A percentile compares a stretch with the other conserved stretches of the same genome.
phyloP scores from a whole-genome alignment of 2,888 invertebrate genomes.

The Archips crataeganus region DNA sequence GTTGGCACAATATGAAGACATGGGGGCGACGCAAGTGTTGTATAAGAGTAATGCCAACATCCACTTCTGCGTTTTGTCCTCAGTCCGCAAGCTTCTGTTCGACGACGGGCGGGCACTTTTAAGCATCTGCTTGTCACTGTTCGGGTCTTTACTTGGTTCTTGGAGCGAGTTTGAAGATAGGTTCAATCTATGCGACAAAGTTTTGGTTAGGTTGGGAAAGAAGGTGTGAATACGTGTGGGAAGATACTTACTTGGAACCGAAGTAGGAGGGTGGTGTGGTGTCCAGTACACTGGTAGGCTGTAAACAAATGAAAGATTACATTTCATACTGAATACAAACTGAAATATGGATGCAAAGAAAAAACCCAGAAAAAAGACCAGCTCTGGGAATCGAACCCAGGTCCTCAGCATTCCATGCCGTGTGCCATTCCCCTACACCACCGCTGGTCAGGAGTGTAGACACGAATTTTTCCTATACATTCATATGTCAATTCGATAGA shows the following conservation, averaged over 20 bases:
- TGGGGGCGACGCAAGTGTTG: conserved; percentile 75
- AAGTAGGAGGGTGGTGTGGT: conserved; percentile 70
- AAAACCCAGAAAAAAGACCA: too few relatives aligned
- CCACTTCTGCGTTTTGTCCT: conserved; percentile 68
- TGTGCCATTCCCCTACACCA: too few relatives aligned
- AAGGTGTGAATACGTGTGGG: neutral
- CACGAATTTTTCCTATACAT: too few relatives aligned
- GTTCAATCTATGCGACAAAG: conserved; percentile 27
- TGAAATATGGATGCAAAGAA: too few relatives aligned
- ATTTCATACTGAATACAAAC: too few relatives aligned
- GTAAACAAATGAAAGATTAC: conserved; percentile 44
- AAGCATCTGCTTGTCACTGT: neutral
- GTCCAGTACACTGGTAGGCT: conserved; percentile 69
- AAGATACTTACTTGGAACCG: conserved; percentile 67
- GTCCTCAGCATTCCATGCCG: too few relatives aligned
- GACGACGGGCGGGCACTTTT: conserved; percentile 42
- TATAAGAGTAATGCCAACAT: conserved; percentile 76
- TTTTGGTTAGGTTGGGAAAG: conserved; percentile 8
- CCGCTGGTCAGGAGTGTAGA: too few relatives aligned
- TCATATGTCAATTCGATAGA: too few relatives aligned
- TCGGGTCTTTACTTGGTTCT: conserved; percentile 1
- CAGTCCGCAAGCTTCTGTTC: conserved; percentile 47
- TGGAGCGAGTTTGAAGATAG: conserved; percentile 21
- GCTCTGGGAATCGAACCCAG: too few relatives aligned
- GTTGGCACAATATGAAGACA: conserved; percentile 76